Evolutionary conservation across 2,797 vertebrate genomes (phyloP).

Genomic region (Acrossocheilus wenchowensis): DNA sequence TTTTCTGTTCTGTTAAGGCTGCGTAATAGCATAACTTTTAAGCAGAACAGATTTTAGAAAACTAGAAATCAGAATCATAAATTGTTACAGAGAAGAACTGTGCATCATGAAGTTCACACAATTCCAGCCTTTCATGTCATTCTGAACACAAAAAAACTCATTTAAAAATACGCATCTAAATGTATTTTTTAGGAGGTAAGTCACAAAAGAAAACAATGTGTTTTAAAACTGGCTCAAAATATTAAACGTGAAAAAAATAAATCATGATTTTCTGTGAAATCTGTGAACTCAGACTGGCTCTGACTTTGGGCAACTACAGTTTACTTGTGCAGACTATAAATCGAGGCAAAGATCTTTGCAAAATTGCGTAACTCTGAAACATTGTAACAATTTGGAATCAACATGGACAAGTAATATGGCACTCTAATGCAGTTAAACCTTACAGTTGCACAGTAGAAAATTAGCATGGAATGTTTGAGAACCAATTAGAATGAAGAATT

Average conservation of each 20-base stretch:
- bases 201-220: background rate
- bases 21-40: background rate
- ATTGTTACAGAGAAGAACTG: background rate
- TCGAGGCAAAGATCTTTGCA: background rate
- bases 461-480: background rate
- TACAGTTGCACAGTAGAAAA: background rate
- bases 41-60: background rate
- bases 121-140: background rate
- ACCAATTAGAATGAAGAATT: background rate
- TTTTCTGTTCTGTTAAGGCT: background rate
- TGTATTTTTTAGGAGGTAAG: background rate
- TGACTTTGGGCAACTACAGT: background rate
- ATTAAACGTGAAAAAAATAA: background rate
- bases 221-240: background rate
- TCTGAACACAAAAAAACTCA: background rate
- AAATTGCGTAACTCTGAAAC: background rate
- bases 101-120: background rate
- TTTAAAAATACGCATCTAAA: background rate
- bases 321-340: background rate
- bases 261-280: background rate
- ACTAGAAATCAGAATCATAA: background rate
- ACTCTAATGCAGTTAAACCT: background rate
- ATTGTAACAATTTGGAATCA: background rate
- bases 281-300: background rate
- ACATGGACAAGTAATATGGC: background rate